phyloP scores from a whole-genome alignment of 2,113 vertebrate species.

The Centropus bengalensis region DNA sequence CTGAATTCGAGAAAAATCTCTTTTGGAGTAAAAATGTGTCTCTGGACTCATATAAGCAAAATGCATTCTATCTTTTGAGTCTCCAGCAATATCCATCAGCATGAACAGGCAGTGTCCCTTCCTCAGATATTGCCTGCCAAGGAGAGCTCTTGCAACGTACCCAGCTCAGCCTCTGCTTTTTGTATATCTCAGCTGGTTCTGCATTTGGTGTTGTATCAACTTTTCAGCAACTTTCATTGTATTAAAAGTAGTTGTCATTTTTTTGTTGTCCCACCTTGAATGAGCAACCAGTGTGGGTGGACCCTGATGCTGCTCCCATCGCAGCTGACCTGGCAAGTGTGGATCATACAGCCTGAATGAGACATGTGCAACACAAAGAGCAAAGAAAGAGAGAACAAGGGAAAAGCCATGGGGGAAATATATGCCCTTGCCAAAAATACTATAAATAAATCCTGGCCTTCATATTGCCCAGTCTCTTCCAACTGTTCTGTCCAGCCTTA shows the following conservation, averaged over 20 bases:
- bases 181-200: not conserved
- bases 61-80: not conserved
- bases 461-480: not conserved
- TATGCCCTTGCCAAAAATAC: not conserved
- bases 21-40: not conserved
- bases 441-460: not conserved
- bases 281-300: fast-evolving
- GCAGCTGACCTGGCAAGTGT: not conserved
- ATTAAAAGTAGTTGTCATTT: not conserved
- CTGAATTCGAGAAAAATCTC: not conserved
- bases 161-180: fast-evolving
- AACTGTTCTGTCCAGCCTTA: not conserved
- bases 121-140: not conserved
- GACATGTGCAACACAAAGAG: fast-evolving
- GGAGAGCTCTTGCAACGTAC: fast-evolving
- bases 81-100: not conserved
- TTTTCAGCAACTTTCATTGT: not conserved
- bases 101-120: not conserved
- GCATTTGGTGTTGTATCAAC: not conserved
- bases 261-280: not conserved
- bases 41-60: not conserved
- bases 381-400: not conserved
- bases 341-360: fast-evolving
- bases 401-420: not conserved
- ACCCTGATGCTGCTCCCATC: fast-evolving